These are phyloP conservation scores for Notiomystis cincta DNA, from an alignment of 2,113 vertebrate genomes.

Conservation along the genomic window DNA sequence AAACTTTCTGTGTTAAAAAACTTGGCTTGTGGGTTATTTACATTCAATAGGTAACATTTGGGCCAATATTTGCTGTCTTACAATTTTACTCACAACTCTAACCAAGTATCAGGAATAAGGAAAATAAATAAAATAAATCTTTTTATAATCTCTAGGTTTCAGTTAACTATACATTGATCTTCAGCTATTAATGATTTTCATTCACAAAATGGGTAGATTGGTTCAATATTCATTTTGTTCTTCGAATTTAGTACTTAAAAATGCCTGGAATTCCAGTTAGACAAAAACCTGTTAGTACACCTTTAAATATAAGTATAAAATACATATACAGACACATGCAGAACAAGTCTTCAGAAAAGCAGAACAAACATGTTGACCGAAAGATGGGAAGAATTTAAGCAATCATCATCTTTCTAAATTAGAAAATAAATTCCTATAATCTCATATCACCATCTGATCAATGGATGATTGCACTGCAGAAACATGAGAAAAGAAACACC, in stretches of 20 bases:
- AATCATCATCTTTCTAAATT: neutral
- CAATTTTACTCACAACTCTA: neutral
- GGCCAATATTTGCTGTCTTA: neutral
- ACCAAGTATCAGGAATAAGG: neutral
- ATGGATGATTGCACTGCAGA: neutral
- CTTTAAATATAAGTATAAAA: neutral
- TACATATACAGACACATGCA: fast-evolving
- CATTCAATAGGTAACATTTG: neutral
- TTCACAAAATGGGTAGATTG: neutral
- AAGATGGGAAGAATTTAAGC: neutral
- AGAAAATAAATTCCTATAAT: neutral
- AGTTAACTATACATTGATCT: neutral
- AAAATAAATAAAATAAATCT: neutral
- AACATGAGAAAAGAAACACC: neutral
- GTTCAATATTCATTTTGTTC: neutral
- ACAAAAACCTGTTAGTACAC: neutral
- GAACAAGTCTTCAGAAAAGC: neutral
- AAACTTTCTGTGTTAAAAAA: neutral
- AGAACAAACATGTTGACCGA: neutral
- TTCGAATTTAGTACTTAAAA: neutral
- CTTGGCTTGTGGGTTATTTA: neutral
- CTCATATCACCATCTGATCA: neutral
- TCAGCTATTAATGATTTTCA: neutral
- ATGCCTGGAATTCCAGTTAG: neutral
- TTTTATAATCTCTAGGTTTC: neutral